These are phyloP conservation scores for Channallabes apus DNA, from an alignment of 2,797 vertebrate species.

Conservation along the genomic window DNA sequence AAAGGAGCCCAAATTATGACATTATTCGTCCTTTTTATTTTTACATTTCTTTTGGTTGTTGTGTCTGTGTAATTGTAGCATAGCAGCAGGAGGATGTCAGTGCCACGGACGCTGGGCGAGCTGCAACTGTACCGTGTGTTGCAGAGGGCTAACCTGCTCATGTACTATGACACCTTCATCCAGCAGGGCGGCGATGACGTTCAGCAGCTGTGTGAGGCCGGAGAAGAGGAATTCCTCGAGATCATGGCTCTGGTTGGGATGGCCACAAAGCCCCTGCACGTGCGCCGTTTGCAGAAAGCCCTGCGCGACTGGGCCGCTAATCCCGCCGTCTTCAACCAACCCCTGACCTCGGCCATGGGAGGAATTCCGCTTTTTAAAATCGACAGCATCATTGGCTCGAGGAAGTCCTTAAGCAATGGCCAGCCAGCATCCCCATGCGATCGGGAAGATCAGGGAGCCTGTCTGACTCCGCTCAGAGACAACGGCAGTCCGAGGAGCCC, in stretches of 20 bases:
- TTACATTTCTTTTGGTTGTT: background rate
- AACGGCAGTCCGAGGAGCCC: constrained; percentile 86
- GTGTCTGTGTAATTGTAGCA: background rate
- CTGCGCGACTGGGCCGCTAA: constrained; percentile 95
- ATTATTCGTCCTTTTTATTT: background rate
- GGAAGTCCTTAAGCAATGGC: constrained; percentile 86
- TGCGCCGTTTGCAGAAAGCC: constrained; percentile 94
- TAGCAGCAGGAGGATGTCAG: constrained; percentile 77
- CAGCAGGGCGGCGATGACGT: constrained; percentile 98
- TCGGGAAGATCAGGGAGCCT: constrained; percentile 73
- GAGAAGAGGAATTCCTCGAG: constrained; percentile 97
- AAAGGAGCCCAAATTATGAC: too few species aligned
- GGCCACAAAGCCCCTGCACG: constrained; percentile 97
- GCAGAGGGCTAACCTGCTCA: constrained; percentile 92
- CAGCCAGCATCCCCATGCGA: constrained; percentile 85
- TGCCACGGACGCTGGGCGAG: constrained; percentile 95
- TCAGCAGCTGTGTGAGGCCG: constrained; percentile 95
- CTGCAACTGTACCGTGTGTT: constrained; percentile 95
- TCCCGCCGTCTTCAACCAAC: constrained; percentile 91
- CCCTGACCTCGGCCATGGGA: constrained; percentile 77
- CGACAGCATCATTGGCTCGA: constrained; percentile 74
- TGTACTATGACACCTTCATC: constrained; percentile 99
- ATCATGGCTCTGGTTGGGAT: constrained; percentile 99
- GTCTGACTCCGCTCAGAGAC: constrained; percentile 77
- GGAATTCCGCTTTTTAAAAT: constrained; percentile 93